These are phyloP conservation scores for Mactromeris polynyma DNA, from an alignment of 2,888 invertebrate genomes.

Conservation along the genomic window DNA sequence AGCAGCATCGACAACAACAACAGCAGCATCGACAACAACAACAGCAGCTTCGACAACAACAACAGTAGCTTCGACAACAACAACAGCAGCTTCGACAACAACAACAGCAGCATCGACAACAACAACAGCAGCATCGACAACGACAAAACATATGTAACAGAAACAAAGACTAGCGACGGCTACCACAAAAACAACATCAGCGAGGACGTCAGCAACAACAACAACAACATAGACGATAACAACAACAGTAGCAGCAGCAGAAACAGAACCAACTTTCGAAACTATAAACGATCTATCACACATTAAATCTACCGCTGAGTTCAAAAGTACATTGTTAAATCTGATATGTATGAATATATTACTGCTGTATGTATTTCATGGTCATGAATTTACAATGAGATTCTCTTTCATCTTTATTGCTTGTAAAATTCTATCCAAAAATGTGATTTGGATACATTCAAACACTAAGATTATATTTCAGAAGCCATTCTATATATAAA, in stretches of 20 bases:
- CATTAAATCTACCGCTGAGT: not conserved
- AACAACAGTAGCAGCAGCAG: not conserved
- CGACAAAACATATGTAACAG: too few relatives aligned
- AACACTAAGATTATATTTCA: not conserved
- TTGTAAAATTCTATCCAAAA: not conserved
- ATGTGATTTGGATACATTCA: not conserved
- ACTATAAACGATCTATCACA: not conserved
- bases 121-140: too few relatives aligned
- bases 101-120: too few relatives aligned
- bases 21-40: too few relatives aligned
- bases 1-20: too few relatives aligned
- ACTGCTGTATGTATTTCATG: not conserved
- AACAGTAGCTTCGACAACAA: too few relatives aligned
- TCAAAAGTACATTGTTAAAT: not conserved
- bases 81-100: too few relatives aligned
- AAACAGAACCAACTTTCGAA: not conserved
- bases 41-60: too few relatives aligned
- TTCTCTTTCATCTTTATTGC: not conserved
- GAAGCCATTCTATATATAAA: not conserved
- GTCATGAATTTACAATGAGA: constrained; percentile 19
- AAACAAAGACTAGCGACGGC: too few relatives aligned
- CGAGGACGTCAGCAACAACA: not conserved
- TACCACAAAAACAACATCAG: not conserved
- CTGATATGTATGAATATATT: constrained; percentile 11
- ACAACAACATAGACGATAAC: not conserved